Evolutionary conservation across 2,888 invertebrate genomes (phyloP).

Genomic region (Anticlea derivata): DNA sequence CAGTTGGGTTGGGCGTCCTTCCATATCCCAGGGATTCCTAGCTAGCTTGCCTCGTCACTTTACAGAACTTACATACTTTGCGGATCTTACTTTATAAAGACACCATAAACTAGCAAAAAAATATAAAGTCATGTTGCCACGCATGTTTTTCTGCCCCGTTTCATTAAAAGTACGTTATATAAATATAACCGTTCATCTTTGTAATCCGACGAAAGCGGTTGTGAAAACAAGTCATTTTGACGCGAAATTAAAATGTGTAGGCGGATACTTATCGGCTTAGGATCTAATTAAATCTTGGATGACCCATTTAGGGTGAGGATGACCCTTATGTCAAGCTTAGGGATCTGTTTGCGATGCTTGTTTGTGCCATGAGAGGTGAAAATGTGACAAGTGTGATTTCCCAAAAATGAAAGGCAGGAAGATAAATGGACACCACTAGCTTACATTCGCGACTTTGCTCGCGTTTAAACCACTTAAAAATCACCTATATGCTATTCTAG

Average conservation of each 20-base stretch:
- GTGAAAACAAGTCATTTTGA: constrained; percentile 43
- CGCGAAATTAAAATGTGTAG: constrained; percentile 40
- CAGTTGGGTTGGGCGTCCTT: no score
- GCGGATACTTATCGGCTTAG: constrained; percentile 28
- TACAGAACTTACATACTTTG: no score
- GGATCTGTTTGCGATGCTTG: background rate
- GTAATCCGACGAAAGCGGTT: constrained; percentile 26
- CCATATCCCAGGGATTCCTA: no score
- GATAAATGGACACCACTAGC: no score
- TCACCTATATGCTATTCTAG: no score
- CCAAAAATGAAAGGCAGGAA: no score
- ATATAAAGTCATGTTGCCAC: no score
- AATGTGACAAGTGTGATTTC: background rate
- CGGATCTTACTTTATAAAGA: no score
- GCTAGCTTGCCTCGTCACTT: no score
- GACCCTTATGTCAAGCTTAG: constrained; percentile 2
- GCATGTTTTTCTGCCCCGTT: background rate
- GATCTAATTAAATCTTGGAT: constrained; percentile 25
- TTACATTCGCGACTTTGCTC: no score
- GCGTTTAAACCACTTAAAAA: no score
- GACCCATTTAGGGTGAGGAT: constrained; percentile 12
- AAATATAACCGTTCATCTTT: constrained; percentile 19
- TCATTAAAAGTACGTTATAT: background rate
- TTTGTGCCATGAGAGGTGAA: background rate
- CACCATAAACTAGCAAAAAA: no score